Evolutionary conservation across 2,113 vertebrate species (phyloP).

Genomic region (Tinamus guttatus): DNA sequence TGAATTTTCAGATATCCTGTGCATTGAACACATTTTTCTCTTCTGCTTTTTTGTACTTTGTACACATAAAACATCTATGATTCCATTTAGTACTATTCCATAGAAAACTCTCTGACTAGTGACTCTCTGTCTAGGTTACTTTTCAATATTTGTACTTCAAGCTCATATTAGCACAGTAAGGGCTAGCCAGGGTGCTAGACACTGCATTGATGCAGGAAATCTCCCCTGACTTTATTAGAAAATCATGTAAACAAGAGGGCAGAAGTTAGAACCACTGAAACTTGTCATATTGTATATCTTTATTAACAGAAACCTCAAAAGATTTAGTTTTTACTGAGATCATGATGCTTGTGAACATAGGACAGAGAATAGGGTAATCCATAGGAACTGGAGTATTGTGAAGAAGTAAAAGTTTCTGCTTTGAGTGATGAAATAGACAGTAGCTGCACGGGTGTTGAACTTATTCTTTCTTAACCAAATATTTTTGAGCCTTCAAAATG

Average conservation of each 20-base stretch:
- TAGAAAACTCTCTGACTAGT: not conserved
- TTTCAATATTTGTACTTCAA: not conserved
- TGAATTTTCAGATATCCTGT: constrained; percentile 30
- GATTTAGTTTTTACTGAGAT: not conserved
- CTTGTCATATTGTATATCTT: not conserved
- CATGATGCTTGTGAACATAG: not conserved
- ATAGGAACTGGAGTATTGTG: not conserved
- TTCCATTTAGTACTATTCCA: not conserved
- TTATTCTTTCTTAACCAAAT: not conserved
- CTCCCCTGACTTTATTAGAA: not conserved
- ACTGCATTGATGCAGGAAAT: not conserved
- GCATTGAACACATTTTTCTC: not conserved
- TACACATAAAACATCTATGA: not conserved
- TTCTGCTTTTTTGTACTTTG: not conserved
- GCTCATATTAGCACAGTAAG: not conserved
- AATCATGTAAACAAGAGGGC: not conserved
- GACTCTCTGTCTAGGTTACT: not conserved
- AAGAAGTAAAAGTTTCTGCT: not conserved
- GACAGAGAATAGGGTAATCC: not conserved
- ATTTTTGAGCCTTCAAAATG: not conserved
- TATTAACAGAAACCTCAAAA: not conserved
- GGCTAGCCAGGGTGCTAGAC: not conserved
- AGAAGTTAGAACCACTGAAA: not conserved
- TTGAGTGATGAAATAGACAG: not conserved
- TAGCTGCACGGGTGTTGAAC: not conserved